phyloP scores from a whole-genome alignment of 2,113 vertebrate genomes.

The Stegostoma tigrinum region DNA sequence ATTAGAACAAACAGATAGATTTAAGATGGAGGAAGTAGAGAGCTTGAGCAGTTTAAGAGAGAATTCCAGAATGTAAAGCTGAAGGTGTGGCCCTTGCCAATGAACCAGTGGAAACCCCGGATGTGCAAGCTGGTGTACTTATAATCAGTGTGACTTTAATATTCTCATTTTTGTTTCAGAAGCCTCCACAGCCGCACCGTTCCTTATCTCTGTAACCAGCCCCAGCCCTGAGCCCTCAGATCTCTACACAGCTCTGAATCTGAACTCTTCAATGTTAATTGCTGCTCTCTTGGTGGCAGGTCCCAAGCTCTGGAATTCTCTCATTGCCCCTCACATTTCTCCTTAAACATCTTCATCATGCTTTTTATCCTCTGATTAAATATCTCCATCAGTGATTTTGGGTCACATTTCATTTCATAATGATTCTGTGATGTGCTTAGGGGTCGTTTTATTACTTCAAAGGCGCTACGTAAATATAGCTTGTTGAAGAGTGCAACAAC shows the following conservation, averaged over 20 bases:
- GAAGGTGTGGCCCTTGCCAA: background rate
- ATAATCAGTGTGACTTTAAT: background rate
- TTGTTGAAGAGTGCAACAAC: background rate
- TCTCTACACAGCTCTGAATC: background rate
- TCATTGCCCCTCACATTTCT: background rate
- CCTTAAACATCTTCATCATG: background rate
- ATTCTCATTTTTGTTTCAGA: background rate
- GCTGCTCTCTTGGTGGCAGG: background rate
- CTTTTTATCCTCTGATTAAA: background rate
- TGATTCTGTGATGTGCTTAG: background rate
- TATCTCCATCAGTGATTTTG: too few species aligned
- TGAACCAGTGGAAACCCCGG: background rate
- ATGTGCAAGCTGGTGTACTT: background rate
- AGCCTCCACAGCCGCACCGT: background rate
- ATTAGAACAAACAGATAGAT: background rate
- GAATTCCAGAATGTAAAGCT: background rate
- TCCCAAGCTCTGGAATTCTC: background rate
- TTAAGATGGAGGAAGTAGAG: background rate
- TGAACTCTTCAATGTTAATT: background rate
- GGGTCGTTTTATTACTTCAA: background rate
- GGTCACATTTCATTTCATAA: background rate
- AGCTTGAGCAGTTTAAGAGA: background rate
- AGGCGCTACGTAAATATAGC: background rate
- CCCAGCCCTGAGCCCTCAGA: background rate
- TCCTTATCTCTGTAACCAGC: background rate